Base-by-base conservation (phyloP, 2,113 vertebrate genomes). In the Propithecus coquereli region DNA sequence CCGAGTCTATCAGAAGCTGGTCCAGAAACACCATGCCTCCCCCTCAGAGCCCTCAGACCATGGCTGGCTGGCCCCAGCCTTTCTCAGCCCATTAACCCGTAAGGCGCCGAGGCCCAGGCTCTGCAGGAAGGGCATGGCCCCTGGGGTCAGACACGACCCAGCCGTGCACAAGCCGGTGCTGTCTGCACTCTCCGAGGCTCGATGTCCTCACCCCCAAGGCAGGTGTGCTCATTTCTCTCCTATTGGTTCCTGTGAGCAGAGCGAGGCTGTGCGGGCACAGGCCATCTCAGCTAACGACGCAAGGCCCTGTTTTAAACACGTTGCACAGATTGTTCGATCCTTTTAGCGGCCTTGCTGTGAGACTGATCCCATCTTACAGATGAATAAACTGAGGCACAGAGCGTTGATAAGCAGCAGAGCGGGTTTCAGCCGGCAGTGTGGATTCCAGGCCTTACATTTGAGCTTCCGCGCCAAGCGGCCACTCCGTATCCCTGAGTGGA, bases 71-170 rank as follows among this genome's bases (percentile, higher is more conserved):
- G 25, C n/a, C 43, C 32, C 50, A 2, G 5, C 47, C 76, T 16
- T 30, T n/a, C 34, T 17, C 11, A 45, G 32, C 52, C 54, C 71
- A 8, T 8, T 20, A 30, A 5, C 23, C 76, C 34, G 27, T 23
- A 14, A 12, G 47, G 30, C 1, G 0, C 54, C 4, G 27, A 10
- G 50, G 20, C 0, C 0, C 23, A 50, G 32, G 14, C 43, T 45
- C 40, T 16, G 2, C 52, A 45, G 40, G 34, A 14, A 6, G 16
- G 27, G 8, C 11, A 0, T n/a, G 54, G 20, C 47, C 74, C 17
- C 9, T 3, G 30, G 70, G 7, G 50, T 59, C 52, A 22, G 86
- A 2, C 4, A 1, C 7, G 13, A 3, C 54, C 40, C 0, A 5
- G 34, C 37, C 30, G 22, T 11, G 34, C n/a, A 32, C 5, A 3